These are phyloP conservation scores for Peromyscus attwateri DNA, from an alignment of 2,797 vertebrate species.

Conservation along the genomic window DNA sequence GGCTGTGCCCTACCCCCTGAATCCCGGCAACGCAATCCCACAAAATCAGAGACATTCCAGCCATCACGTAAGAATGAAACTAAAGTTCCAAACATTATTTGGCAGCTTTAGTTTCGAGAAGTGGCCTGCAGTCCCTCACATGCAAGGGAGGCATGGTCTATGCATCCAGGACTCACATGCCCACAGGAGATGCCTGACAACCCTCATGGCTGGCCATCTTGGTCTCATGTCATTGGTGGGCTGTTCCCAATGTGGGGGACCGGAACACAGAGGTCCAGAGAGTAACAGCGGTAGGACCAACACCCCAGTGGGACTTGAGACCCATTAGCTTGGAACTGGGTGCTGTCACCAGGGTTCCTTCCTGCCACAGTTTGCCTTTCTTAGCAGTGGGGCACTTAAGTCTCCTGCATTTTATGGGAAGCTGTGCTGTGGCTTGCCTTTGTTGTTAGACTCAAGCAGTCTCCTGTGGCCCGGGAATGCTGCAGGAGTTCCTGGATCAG, in stretches of 20 bases:
- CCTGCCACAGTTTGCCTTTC: not conserved
- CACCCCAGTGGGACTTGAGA: not conserved
- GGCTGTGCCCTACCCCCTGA: not conserved
- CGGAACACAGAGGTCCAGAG: not conserved
- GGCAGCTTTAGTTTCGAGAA: not conserved
- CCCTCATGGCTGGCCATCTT: not conserved
- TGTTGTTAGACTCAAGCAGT: not conserved
- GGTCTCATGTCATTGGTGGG: not conserved
- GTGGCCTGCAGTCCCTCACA: too few species aligned
- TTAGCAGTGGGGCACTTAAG: not conserved
- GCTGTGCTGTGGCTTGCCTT: not conserved
- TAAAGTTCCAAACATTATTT: not conserved
- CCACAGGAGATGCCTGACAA: rapidly evolving
- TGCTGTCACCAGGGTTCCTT: not conserved
- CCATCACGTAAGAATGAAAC: not conserved
- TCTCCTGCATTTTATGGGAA: not conserved
- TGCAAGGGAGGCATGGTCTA: rapidly evolving
- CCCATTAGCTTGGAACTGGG: not conserved
- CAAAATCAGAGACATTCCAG: not conserved
- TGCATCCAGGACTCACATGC: not conserved
- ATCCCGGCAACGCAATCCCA: not conserved
- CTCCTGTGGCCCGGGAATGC: not conserved
- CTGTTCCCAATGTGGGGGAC: not conserved
- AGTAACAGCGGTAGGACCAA: not conserved
- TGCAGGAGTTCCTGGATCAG: not conserved